phyloP scores from a whole-genome alignment of 2,888 invertebrate genomes.

The Nomada goodeniana region DNA sequence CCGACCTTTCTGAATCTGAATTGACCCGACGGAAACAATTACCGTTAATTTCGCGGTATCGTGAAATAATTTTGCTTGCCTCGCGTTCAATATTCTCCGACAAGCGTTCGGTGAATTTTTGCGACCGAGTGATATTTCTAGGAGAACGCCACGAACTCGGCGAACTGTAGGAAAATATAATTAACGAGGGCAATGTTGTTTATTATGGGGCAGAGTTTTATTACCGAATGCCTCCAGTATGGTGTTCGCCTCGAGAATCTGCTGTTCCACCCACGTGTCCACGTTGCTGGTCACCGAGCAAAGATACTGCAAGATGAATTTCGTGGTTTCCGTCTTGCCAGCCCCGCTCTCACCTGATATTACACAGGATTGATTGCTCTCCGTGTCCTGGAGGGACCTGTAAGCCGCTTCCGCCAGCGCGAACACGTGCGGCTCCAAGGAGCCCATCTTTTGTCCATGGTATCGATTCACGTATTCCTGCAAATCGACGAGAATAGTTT shows the following conservation, averaged over 20 bases:
- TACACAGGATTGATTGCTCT: constrained; percentile 91
- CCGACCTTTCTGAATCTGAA: no score
- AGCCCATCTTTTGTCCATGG: constrained; percentile 92
- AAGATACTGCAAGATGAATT: constrained; percentile 95
- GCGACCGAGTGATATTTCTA: no score
- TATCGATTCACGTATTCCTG: constrained; percentile 94
- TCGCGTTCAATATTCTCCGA: no score
- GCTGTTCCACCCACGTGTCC: constrained; percentile 97
- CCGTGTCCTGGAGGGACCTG: constrained; percentile 88
- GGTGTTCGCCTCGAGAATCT: constrained; percentile 96
- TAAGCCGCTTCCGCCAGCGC: constrained; percentile 96
- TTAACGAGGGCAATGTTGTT: constrained; percentile 18
- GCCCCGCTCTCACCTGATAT: constrained; percentile 97
- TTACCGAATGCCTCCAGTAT: constrained; percentile 96
- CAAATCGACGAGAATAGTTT: constrained; percentile 13
- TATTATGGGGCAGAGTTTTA: constrained; percentile 65
- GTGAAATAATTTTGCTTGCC: no score
- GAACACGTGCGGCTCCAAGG: constrained; percentile 94
- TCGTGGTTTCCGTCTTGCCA: constrained; percentile 97
- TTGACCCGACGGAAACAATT: no score
- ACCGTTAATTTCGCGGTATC: no score
- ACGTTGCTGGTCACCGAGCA: constrained; percentile 94
- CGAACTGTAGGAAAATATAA: constrained; percentile 17
- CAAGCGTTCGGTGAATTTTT: no score
- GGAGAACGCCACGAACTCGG: background rate